Conservation (phyloP, 2,113 vertebrate species). For the Lepidothrix coronata region DNA sequence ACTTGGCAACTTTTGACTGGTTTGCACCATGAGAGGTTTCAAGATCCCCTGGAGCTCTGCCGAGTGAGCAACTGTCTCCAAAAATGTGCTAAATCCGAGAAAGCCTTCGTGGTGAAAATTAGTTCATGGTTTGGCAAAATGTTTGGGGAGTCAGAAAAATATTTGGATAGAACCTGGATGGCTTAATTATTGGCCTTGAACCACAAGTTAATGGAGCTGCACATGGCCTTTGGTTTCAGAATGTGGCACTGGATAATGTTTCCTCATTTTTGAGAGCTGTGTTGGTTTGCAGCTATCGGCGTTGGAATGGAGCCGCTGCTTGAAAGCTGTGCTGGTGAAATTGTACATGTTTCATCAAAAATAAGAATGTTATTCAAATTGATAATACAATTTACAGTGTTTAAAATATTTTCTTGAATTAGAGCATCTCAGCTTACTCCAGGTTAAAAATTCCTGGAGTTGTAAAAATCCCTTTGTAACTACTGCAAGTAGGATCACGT, state of each 20-base stretch:
- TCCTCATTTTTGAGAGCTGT: neutral
- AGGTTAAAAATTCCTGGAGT: neutral
- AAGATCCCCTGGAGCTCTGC: constrained; percentile 35
- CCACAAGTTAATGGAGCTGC: constrained; percentile 32
- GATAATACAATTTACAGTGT: neutral
- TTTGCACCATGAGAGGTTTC: neutral
- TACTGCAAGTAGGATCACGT: neutral
- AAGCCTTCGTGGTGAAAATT: constrained; percentile 44
- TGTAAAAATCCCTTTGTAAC: neutral
- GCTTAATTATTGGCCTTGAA: constrained; percentile 51
- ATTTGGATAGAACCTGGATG: constrained; percentile 28
- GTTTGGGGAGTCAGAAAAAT: constrained; percentile 36
- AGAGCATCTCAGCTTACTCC: neutral
- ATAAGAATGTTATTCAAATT: neutral
- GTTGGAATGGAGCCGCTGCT: neutral
- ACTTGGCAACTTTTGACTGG: neutral
- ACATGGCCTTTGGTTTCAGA: constrained; percentile 32
- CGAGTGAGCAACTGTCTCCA: constrained; percentile 48
- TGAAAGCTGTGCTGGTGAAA: neutral
- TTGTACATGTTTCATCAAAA: neutral
- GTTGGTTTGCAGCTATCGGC: neutral
- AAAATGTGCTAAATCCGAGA: constrained; percentile 24
- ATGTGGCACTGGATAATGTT: constrained; percentile 32
- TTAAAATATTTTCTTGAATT: neutral
- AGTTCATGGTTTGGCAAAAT: constrained; percentile 66